Percentiles rank a stretch among this genome's conserved stretches.
Conservation (phyloP, 2,797 vertebrate species). For the Rhinoraja longicauda region DNA sequence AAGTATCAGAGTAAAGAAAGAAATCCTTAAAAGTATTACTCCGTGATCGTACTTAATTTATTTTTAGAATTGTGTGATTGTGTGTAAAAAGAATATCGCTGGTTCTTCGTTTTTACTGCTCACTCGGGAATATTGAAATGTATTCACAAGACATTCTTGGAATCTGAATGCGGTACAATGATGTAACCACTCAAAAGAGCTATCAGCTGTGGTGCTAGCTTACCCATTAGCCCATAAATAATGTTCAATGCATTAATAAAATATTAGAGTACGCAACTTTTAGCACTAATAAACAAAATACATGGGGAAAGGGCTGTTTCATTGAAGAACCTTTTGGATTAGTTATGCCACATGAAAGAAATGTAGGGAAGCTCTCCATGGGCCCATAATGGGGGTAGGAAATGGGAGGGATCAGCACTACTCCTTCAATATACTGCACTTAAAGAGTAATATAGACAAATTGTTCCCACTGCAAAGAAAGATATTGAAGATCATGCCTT, state of each 20-base stretch:
- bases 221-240: conserved; percentile 31
- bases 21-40: not conserved
- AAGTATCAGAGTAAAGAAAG: not conserved
- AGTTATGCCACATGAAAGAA: not conserved
- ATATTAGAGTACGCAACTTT: not conserved
- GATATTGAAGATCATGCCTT: not conserved
- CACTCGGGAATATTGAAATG: not conserved
- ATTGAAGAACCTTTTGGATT: not conserved
- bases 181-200: not conserved
- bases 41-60: not conserved
- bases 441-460: not conserved
- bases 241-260: conserved; percentile 15
- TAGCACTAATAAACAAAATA: not conserved
- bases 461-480: not conserved
- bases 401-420: not conserved
- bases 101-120: not conserved
- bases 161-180: not conserved
- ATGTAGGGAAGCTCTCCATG: not conserved
- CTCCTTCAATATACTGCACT: not conserved
- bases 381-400: not conserved
- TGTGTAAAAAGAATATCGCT: conserved; percentile 4
- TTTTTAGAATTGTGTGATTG: not conserved
- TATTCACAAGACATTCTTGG: not conserved
- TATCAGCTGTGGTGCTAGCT: not conserved
- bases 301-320: not conserved